A percentile compares a stretch with the other conserved stretches of the same genome.
Evolutionary conservation across 2,888 invertebrate species (phyloP).

Genomic region (Hirtodrosophila cameraria): DNA sequence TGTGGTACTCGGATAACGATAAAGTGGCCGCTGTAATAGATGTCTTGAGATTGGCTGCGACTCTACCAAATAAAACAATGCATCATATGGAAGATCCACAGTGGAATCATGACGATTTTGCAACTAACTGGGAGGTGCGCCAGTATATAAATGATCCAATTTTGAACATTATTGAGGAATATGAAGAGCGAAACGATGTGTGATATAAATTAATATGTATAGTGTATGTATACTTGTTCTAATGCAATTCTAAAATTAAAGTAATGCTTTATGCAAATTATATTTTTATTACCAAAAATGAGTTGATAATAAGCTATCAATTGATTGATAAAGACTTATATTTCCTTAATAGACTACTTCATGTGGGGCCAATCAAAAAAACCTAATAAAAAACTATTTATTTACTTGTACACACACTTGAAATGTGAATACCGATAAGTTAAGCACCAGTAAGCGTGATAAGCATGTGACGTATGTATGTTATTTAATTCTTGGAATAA

Average conservation of each 20-base stretch:
- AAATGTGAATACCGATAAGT: slow-evolving; percentile 19
- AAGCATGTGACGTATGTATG: not conserved
- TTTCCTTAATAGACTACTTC: slow-evolving; percentile 6
- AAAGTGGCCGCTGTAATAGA: slow-evolving; percentile 61
- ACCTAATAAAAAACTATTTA: slow-evolving; percentile 1
- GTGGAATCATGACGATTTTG: slow-evolving; percentile 67
- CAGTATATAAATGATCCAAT: slow-evolving; percentile 65
- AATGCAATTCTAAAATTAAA: too few relatives aligned
- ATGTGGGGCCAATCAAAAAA: not conserved
- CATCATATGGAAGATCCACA: slow-evolving; percentile 62
- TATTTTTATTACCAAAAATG: slow-evolving; percentile 13
- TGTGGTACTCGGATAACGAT: slow-evolving; percentile 76
- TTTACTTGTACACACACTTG: not conserved
- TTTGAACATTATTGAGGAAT: slow-evolving; percentile 46
- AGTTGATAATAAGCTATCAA: too few relatives aligned
- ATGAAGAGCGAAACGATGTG: slow-evolving; percentile 8
- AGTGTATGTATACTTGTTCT: too few relatives aligned
- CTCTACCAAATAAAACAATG: slow-evolving; percentile 57
- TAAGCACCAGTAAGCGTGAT: slow-evolving; percentile 10
- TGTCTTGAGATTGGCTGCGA: slow-evolving; percentile 51
- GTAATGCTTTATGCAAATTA: too few relatives aligned
- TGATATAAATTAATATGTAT: too few relatives aligned
- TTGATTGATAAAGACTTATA: not conserved
- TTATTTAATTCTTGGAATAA: not conserved
- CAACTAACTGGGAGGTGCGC: slow-evolving; percentile 50